Base-by-base conservation (phyloP, 2,888 invertebrate genomes). In the Euplagia quadripunctaria region DNA sequence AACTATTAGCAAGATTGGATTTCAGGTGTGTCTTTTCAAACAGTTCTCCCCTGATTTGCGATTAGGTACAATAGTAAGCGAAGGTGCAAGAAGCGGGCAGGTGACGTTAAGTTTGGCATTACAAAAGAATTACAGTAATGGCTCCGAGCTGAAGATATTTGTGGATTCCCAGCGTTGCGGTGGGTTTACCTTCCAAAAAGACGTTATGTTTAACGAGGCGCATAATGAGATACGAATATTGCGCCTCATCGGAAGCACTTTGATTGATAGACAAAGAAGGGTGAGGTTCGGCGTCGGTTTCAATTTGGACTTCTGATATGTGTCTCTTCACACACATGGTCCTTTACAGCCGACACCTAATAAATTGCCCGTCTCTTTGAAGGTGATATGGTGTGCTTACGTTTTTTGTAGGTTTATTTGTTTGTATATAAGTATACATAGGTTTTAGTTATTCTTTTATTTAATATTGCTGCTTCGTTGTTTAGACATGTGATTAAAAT, bases 391-490 rank as follows among this genome's bases (percentile, higher is more conserved):
- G 76, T 77, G 77, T 71, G 70, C 74, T 79, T 75, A 77, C 74
- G 79, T 79, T 88, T 46, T 92, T 94, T 94, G 87, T 95, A 94
- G 90, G 89, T 87, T 85, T 94, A 92, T 94, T 91, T 89, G 78
- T 94, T 95, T 95, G 93, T 95, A 94, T 92, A 92, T 95, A 95
- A 95, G 95, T 95, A 95, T 95, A 95, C 95, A 95, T 95, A 95
- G 91, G 89, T 95, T 95, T 95, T 94, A 95, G 91, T 90, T 92
- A 93, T 86, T 88, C 88, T 86, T 94, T 94, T 95, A 87, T 87
- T 75, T 88, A 87, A 85, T 81, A 80, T 85, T 85, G 88, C 84
- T 76, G 86, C 75, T 80, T 71, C 73, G 76, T 80, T 82, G 82
- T 94, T 93, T 92, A 86, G 88, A 91, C 88, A 86, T 89, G 89